phyloP scores from a whole-genome alignment of 2,113 vertebrate species.

The Meles meles region DNA sequence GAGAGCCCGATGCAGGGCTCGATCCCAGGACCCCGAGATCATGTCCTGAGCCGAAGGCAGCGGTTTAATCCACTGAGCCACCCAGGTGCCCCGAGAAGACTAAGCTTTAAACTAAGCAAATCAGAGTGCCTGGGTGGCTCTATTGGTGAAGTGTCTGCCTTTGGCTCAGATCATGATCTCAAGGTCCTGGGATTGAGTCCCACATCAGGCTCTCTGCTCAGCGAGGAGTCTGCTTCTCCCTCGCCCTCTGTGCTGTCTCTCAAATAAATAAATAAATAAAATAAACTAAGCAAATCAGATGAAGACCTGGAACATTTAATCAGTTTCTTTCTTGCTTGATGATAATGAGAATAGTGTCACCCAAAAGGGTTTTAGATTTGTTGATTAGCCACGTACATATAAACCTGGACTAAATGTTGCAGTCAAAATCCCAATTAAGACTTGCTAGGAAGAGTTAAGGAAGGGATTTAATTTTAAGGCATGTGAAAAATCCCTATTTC shows the following conservation, averaged over 20 bases:
- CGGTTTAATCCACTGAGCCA: no score
- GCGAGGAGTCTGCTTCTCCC: no score
- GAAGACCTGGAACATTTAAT: constrained; percentile 1
- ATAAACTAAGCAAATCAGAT: not conserved
- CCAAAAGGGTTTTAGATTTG: not conserved
- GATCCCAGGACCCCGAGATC: no score
- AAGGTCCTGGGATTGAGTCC: no score
- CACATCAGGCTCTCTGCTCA: no score
- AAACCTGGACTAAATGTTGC: not conserved
- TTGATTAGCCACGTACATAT: not conserved
- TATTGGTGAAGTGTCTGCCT: no score
- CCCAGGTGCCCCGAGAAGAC: no score
- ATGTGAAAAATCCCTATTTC: not conserved
- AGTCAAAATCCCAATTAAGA: not conserved
- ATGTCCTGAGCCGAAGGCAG: no score
- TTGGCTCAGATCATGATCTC: no score
- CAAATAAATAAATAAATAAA: no score
- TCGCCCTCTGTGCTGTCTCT: no score
- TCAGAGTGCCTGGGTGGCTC: not conserved
- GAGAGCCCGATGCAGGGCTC: no score
- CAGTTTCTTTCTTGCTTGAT: not conserved
- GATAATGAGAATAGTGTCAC: not conserved
- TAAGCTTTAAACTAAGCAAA: not conserved
- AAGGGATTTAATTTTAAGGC: constrained; percentile 37
- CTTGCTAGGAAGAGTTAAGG: not conserved